A percentile compares a stretch with the other conserved stretches of the same genome.
Evolutionary conservation across 2,113 vertebrate species (phyloP).

Genomic region (Craseonycteris thonglongyai): DNA sequence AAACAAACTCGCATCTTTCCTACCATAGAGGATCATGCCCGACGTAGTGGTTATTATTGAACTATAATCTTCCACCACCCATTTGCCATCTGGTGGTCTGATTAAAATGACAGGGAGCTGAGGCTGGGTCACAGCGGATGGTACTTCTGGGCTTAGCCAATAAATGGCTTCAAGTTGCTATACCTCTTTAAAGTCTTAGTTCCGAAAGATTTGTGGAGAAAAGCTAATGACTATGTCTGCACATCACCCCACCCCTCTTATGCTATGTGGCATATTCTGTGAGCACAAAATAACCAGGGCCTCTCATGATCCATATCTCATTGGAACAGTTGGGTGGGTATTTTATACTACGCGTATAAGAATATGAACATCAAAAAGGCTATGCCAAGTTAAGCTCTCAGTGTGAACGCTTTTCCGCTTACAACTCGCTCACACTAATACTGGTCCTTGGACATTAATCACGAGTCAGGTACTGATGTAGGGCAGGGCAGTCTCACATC

Average conservation of each 20-base stretch:
- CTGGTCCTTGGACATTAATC: not conserved
- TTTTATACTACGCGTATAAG: not conserved
- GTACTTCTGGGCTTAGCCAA: not conserved
- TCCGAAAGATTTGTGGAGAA: not conserved
- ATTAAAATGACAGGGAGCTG: not conserved
- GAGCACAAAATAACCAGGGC: not conserved
- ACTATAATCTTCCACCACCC: not conserved
- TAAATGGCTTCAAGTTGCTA: not conserved
- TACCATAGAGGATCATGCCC: not conserved
- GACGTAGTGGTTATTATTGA: not conserved
- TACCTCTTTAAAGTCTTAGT: not conserved
- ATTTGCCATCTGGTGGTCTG: not conserved
- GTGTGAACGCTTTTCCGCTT: not conserved
- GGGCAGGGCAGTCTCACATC: not conserved
- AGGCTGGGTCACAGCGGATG: fast-evolving
- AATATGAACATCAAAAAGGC: not conserved
- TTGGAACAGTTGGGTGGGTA: not conserved
- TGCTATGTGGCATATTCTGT: fast-evolving
- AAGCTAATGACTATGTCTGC: not conserved
- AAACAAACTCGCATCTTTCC: not conserved
- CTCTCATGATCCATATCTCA: not conserved
- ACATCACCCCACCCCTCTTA: no score
- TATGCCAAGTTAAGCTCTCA: not conserved
- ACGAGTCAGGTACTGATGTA: fast-evolving
- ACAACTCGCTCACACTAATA: not conserved